phyloP scores from a whole-genome alignment of 2,113 vertebrate genomes.

The Cepphus grylle region DNA sequence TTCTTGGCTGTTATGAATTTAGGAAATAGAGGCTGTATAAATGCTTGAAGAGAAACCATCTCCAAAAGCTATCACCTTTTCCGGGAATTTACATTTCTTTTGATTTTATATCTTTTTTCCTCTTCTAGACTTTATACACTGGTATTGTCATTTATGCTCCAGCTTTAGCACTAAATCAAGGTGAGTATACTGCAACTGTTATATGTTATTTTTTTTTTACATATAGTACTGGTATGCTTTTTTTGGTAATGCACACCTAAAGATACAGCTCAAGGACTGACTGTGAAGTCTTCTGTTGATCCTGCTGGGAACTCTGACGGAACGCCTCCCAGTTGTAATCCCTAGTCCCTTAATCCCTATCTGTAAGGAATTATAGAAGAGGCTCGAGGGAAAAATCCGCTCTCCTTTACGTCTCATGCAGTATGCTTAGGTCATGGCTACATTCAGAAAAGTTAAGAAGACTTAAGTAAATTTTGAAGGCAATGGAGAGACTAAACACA shows the following conservation, averaged over 20 bases:
- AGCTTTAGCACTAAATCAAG: slow-evolving; percentile 95
- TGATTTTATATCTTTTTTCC: background rate
- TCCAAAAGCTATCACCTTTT: background rate
- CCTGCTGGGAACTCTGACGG: background rate
- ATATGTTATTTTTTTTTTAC: background rate
- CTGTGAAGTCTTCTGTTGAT: background rate
- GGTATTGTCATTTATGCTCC: slow-evolving; percentile 96
- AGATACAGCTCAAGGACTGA: background rate
- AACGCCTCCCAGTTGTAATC: background rate
- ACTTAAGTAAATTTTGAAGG: background rate
- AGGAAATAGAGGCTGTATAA: background rate
- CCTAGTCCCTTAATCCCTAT: background rate
- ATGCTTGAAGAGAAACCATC: background rate
- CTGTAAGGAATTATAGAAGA: background rate
- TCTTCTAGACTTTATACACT: slow-evolving; percentile 85
- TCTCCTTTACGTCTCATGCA: background rate
- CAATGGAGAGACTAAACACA: background rate
- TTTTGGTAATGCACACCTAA: background rate
- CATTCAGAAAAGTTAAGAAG: background rate
- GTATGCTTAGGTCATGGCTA: background rate
- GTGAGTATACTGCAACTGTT: slow-evolving; percentile 10
- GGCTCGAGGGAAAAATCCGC: background rate
- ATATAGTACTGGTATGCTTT: background rate
- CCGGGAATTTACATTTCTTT: background rate
- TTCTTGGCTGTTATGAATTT: background rate